Conservation (phyloP, 2,113 vertebrate species). For the Lepus americanus region DNA sequence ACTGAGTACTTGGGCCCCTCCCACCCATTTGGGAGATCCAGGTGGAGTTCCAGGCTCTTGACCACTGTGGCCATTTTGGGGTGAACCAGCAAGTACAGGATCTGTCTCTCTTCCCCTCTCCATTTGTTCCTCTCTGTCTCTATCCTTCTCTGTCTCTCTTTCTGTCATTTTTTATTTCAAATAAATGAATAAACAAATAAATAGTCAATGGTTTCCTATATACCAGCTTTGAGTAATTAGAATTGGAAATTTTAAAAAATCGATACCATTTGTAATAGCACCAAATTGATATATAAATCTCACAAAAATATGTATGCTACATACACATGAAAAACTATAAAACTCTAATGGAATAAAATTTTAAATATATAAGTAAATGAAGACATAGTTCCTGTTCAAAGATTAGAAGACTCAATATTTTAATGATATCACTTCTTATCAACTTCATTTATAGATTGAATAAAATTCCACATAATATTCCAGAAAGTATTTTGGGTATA, state of each 20-base stretch:
- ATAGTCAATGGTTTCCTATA: no score
- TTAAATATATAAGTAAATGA: background rate
- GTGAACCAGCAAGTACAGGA: no score
- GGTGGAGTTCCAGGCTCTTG: no score
- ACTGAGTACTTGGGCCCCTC: no score
- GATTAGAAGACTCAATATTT: background rate
- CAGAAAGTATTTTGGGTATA: background rate
- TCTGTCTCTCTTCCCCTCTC: no score
- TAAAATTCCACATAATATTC: background rate
- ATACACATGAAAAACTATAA: background rate
- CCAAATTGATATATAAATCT: background rate
- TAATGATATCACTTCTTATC: background rate
- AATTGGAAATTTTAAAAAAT: background rate
- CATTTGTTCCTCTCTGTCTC: no score
- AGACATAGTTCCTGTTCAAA: no score
- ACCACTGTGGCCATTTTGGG: no score
- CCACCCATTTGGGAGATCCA: no score
- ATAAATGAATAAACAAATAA: no score
- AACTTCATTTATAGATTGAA: background rate
- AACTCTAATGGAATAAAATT: background rate
- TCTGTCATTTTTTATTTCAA: no score
- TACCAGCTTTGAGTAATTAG: background rate
- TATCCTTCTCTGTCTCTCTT: no score
- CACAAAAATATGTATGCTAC: background rate
- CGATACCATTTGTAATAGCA: background rate